Conservation (phyloP, 2,797 vertebrate species). For the Anguilla anguilla region DNA sequence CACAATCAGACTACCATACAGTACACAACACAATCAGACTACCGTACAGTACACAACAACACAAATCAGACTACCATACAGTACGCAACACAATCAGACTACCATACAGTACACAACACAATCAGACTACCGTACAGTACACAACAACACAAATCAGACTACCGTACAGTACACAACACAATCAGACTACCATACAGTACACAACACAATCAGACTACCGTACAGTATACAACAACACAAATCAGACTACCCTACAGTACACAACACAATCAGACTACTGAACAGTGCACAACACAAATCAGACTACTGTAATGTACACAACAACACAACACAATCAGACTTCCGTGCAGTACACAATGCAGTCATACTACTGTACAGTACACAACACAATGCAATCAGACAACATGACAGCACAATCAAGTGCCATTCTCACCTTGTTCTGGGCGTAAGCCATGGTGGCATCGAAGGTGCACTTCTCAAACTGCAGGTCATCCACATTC, state of each 20-base stretch:
- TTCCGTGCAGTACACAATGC: not conserved
- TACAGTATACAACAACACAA: not conserved
- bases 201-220: not conserved
- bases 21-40: too few species aligned
- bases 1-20: too few species aligned
- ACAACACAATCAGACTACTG: not conserved
- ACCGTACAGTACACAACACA: not conserved
- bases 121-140: too few species aligned
- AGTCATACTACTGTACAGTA: not conserved
- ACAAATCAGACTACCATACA: not conserved
- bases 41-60: not conserved
- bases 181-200: not conserved
- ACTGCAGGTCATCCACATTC: conserved; percentile 77
- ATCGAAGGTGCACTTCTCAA: conserved; percentile 73
- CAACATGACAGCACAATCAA: not conserved
- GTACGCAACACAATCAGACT: not conserved
- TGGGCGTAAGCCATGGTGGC: conserved; percentile 83
- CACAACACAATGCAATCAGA: not conserved
- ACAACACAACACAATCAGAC: not conserved
- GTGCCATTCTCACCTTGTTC: conserved; percentile 75
- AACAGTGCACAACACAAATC: not conserved
- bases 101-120: too few species aligned
- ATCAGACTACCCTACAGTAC: not conserved
- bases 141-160: too few species aligned
- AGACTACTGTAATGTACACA: not conserved